Evolutionary conservation across 2,888 invertebrate genomes (phyloP).

Genomic region (Bruchidius siliquastri): DNA sequence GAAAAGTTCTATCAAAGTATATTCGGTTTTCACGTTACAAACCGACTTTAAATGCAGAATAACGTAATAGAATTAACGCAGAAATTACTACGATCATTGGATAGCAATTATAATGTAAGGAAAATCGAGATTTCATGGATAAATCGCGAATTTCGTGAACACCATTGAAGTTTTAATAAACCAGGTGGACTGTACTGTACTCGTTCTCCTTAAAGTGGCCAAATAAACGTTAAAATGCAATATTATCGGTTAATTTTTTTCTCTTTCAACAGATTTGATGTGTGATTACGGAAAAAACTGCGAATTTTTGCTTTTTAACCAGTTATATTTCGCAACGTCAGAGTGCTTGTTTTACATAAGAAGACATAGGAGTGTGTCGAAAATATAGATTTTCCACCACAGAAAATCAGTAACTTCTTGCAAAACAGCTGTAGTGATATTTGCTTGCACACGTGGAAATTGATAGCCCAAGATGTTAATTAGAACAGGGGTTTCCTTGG

Average conservation of each 20-base stretch:
- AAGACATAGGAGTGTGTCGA: conserved; percentile 17
- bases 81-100: conserved; percentile 94
- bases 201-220: conserved; percentile 29
- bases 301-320: conserved; percentile 10
- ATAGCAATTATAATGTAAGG: conserved; percentile 98
- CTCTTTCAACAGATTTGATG: conserved; percentile 17
- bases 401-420: neutral
- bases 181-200: conserved; percentile 42
- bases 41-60: conserved; percentile 70
- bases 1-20: conserved; percentile 46
- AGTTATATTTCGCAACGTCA: conserved; percentile 36
- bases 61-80: conserved; percentile 88
- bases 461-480: neutral
- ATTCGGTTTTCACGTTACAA: conserved; percentile 49
- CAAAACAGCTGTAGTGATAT: neutral
- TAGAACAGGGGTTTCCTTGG: conserved; percentile 15
- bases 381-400: neutral
- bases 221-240: conserved; percentile 28
- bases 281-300: conserved; percentile 15
- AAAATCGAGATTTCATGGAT: conserved; percentile 31
- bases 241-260: conserved; percentile 20
- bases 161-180: conserved; percentile 31
- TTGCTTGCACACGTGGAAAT: neutral
- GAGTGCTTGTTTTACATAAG: conserved; percentile 34
- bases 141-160: conserved; percentile 31